Evolutionary conservation across 2,888 invertebrate genomes (phyloP).

Genomic region (Drosophila affinis): DNA sequence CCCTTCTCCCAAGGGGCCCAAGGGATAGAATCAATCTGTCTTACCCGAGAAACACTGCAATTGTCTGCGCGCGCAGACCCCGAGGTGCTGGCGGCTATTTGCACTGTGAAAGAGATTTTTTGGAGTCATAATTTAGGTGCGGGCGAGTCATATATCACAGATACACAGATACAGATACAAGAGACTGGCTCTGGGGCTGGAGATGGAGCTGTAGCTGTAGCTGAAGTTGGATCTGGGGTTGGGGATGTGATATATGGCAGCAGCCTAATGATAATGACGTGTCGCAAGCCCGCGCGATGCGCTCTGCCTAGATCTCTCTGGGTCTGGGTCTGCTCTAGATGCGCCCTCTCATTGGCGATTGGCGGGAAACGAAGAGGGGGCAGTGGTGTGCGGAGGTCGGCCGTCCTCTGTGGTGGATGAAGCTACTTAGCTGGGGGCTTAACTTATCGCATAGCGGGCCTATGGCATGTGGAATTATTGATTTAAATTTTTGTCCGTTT

Average conservation of each 20-base stretch:
- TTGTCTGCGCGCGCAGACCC: slow-evolving; percentile 61
- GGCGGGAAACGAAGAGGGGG: neutral
- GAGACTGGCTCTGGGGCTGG: slow-evolving; percentile 4
- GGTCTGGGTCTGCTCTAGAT: neutral
- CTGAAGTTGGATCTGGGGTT: neutral
- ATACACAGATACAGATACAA: slow-evolving; percentile 11
- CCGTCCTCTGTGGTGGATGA: neutral
- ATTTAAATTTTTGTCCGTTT: slow-evolving; percentile 52
- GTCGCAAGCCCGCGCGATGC: slow-evolving; percentile 33
- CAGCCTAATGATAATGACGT: slow-evolving; percentile 75
- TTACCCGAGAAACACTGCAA: slow-evolving; percentile 22
- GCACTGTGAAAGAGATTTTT: slow-evolving; percentile 54
- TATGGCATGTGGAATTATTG: slow-evolving; percentile 56
- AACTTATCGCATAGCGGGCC: slow-evolving; percentile 35
- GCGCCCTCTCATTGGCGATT: neutral
- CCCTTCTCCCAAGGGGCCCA: neutral
- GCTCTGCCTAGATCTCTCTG: slow-evolving; percentile 7
- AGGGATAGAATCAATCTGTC: slow-evolving; percentile 17
- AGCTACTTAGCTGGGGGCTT: slow-evolving; percentile 6
- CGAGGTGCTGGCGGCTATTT: slow-evolving; percentile 75
- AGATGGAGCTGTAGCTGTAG: neutral
- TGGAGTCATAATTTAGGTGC: slow-evolving; percentile 68
- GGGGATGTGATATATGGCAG: slow-evolving; percentile 66
- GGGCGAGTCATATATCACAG: slow-evolving; percentile 68
- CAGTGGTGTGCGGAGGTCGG: neutral